Evolutionary conservation across 2,113 vertebrate genomes (phyloP).

Genomic region (Jacana jacana): DNA sequence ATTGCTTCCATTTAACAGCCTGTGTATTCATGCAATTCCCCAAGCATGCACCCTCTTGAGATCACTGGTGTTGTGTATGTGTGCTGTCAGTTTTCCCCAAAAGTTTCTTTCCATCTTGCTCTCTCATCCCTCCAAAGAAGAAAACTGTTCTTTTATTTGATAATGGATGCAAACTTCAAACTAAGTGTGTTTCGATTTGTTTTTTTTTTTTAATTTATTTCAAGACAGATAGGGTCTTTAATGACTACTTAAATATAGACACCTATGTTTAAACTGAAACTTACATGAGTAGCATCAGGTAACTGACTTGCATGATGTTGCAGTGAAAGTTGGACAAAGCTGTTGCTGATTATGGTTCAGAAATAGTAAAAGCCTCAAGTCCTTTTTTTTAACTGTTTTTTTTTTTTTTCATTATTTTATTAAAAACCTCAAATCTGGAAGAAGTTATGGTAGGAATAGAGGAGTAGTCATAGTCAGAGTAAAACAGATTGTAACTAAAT

Average conservation of each 20-base stretch:
- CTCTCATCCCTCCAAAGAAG: not conserved
- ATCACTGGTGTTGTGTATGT: not conserved
- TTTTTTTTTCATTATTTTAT: too few relatives aligned
- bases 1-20: not conserved
- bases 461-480: not conserved
- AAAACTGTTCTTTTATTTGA: not conserved
- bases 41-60: not conserved
- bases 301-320: not conserved
- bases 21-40: not conserved
- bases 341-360: not conserved
- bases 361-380: not conserved
- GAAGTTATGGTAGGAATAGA: not conserved
- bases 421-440: not conserved
- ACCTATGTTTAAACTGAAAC: not conserved
- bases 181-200: not conserved
- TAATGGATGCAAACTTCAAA: not conserved
- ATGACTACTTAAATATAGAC: not conserved
- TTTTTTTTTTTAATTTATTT: not conserved
- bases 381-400: too few relatives aligned
- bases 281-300: not conserved
- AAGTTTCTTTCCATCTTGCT: not conserved
- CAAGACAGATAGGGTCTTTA: not conserved
- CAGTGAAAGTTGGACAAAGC: not conserved
- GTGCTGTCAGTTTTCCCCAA: not conserved
- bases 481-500: not conserved